Base-by-base conservation (phyloP, 2,888 invertebrate genomes). In the Dinocampus coccinellae region DNA sequence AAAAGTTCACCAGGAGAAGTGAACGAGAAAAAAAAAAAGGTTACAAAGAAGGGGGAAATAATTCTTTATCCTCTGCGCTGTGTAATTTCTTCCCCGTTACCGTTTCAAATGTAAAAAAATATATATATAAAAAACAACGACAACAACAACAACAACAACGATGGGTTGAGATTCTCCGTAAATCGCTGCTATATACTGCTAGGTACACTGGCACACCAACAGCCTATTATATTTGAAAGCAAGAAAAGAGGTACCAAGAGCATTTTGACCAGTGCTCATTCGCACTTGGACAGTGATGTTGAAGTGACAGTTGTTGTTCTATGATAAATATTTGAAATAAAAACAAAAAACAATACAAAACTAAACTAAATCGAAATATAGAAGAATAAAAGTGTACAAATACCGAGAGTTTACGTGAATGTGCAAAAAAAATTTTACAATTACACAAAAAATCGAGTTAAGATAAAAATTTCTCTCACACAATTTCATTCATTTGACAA, bases 31-130 rank as follows among this genome's bases (percentile, higher is more conserved):
- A 36, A 36, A 47, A 47, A 47, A 68, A 66, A 60, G 65, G n/a
- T n/a, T n/a, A n/a, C n/a, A n/a, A n/a, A n/a, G n/a, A n/a, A n/a
- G n/a, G n/a, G n/a, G n/a, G n/a, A n/a, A n/a, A n/a, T 52, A 65
- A 62, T 75, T 74, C 73, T 69, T 66, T 69, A 20, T 39, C 63
- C 53, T 39, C 66, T 68, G 71, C 72, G 74, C 68, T 36, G 65
- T 58, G 68, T 58, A 62, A 68, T 73, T 65, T 73, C 72, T 74
- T 57, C 61, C 34, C 20, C 36, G 16, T 7, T 26, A n/a, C 22
- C 3, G 39, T 7, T n/a, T 13, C 22, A 26, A 7, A n/a, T n/a
- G n/a, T n/a, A n/a, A n/a, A n/a, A n/a, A n/a, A n/a, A n/a, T n/a
- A n/a, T n/a, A n/a, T n/a, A n/a, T n/a, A n/a, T n/a, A n/a, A 36